These are phyloP conservation scores for Pseudorhiza aurosa DNA, from an alignment of 30 jellyfish, hydroid and myxozoan species.

Conservation along the genomic window DNA sequence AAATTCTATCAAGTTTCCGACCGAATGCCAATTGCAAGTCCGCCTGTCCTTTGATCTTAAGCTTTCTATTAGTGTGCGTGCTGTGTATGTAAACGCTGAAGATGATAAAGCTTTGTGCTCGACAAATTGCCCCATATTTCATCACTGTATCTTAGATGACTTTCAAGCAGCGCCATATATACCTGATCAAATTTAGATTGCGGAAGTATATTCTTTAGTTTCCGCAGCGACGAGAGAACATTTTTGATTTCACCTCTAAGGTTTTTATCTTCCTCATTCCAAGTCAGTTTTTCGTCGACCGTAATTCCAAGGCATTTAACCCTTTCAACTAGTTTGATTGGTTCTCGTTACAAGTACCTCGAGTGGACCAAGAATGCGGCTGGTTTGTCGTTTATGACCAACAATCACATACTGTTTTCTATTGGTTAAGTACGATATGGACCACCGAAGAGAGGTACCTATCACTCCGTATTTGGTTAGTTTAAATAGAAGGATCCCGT, in stretches of 20 bases:
- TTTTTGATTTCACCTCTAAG: neutral
- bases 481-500: neutral
- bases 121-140: slow-evolving; percentile 4
- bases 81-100: neutral
- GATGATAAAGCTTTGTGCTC: neutral
- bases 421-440: slow-evolving; percentile 3
- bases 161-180: neutral
- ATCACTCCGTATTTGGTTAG: neutral
- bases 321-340: neutral
- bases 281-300: too few species aligned
- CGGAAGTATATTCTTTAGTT: too few species aligned
- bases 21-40: neutral
- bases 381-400: slow-evolving; percentile 11
- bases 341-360: neutral
- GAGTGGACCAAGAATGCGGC: neutral
- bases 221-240: neutral
- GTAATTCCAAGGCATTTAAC: too few species aligned
- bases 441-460: slow-evolving; percentile 12
- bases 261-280: too few species aligned
- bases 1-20: too few species aligned
- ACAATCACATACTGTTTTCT: slow-evolving; percentile 5
- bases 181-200: neutral
- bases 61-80: neutral
- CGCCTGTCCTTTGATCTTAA: neutral
- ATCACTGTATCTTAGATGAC: slow-evolving; percentile 29